Evolutionary conservation across 2,797 vertebrate genomes (phyloP).

Genomic region (Cephalopachus bancanus): DNA sequence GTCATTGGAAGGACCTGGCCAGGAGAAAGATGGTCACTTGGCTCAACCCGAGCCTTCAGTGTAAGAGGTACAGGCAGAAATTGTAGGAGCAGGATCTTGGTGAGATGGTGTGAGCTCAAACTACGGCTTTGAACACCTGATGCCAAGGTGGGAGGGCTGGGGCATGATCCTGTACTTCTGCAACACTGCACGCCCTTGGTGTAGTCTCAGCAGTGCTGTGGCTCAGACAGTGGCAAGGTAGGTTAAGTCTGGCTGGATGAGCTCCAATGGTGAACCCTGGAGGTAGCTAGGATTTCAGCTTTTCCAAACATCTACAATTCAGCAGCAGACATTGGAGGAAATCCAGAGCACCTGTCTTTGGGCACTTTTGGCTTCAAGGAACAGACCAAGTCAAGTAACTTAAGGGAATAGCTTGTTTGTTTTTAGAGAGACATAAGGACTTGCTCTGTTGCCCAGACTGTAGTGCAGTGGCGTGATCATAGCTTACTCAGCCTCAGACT

Average conservation of each 20-base stretch:
- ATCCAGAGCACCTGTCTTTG: neutral
- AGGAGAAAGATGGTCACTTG: neutral
- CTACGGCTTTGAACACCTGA: neutral
- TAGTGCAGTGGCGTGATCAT: neutral
- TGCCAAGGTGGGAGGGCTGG: neutral
- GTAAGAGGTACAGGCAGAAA: neutral
- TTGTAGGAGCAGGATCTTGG: neutral
- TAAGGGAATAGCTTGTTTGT: neutral
- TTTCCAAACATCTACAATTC: neutral
- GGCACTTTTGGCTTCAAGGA: neutral
- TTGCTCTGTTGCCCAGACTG: neutral
- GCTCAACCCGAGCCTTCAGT: neutral
- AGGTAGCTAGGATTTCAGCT: neutral
- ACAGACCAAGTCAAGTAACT: neutral
- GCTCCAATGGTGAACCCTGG: neutral
- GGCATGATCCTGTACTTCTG: neutral
- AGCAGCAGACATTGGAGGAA: neutral
- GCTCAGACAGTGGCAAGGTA: neutral
- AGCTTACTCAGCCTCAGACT: neutral
- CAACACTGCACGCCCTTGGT: neutral
- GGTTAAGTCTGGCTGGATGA: neutral
- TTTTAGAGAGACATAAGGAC: neutral
- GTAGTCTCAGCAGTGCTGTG: neutral
- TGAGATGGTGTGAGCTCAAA: neutral
- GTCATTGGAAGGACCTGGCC: neutral